A percentile compares a stretch with the other conserved stretches of the same genome.
Conservation (phyloP, 2,113 vertebrate genomes). For the Callaeas wilsoni region DNA sequence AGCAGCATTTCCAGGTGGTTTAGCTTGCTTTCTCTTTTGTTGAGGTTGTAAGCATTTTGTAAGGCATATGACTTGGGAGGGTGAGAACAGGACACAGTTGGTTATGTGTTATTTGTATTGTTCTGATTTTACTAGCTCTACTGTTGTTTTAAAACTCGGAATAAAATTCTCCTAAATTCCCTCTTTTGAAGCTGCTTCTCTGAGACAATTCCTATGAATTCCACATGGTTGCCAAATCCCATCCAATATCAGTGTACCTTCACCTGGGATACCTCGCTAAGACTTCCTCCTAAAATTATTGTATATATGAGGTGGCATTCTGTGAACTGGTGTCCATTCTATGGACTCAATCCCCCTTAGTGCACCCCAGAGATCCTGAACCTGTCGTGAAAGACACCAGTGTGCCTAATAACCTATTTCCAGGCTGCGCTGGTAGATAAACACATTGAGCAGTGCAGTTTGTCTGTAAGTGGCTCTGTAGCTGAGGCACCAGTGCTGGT, state of each 20-base stretch:
- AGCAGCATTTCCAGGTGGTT: background rate
- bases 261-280: background rate
- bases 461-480: background rate
- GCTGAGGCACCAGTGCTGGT: background rate
- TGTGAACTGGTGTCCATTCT: too few relatives aligned
- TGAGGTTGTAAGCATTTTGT: background rate
- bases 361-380: background rate
- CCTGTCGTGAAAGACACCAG: background rate
- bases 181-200: background rate
- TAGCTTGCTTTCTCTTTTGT: background rate
- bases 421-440: background rate
- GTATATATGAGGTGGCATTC: background rate
- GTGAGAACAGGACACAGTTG: fast-evolving
- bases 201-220: background rate
- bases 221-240: background rate
- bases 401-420: background rate
- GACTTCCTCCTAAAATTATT: background rate
- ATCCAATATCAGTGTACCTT: background rate
- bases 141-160: background rate
- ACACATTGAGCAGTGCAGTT: background rate
- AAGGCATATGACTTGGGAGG: background rate
- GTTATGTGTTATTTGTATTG: background rate
- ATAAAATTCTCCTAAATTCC: background rate
- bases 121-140: background rate
- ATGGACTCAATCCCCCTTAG: fast-evolving